Evolutionary conservation across 92 coral and sea anemone genomes (phyloP).

Genomic region (Porites evermanni): DNA sequence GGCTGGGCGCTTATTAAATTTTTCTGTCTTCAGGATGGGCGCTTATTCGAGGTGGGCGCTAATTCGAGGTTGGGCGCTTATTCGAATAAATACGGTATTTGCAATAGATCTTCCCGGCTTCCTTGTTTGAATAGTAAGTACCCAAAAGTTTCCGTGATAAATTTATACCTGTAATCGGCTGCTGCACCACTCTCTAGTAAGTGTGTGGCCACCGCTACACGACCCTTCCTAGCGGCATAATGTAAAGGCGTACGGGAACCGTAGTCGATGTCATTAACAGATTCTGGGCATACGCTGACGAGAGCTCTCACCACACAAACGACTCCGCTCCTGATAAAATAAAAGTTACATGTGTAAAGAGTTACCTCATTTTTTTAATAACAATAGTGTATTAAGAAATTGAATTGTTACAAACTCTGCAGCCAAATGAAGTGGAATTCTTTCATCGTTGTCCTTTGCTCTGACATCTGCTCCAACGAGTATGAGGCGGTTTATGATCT

Average conservation of each 20-base stretch:
- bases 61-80: no score
- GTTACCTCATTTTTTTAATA: neutral
- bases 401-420: slow-evolving; percentile 62
- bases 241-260: slow-evolving; percentile 80
- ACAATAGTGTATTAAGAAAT: no score
- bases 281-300: slow-evolving; percentile 62
- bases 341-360: neutral
- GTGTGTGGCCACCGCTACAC: slow-evolving; percentile 52
- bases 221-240: slow-evolving; percentile 64
- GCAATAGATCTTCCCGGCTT: no score
- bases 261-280: slow-evolving; percentile 75
- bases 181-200: slow-evolving; percentile 79
- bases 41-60: no score
- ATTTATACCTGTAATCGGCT: slow-evolving; percentile 70
- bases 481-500: slow-evolving; percentile 19
- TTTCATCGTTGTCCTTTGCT: slow-evolving; percentile 79
- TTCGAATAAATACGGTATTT: no score
- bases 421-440: slow-evolving; percentile 79
- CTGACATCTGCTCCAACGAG: slow-evolving; percentile 72
- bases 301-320: slow-evolving; percentile 64
- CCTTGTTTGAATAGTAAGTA: no score
- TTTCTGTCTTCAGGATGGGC: no score
- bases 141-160: no score
- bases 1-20: no score
- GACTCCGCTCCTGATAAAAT: slow-evolving; percentile 66